phyloP scores from a whole-genome alignment of 2,797 vertebrate genomes.

The Hippocampus kuda region DNA sequence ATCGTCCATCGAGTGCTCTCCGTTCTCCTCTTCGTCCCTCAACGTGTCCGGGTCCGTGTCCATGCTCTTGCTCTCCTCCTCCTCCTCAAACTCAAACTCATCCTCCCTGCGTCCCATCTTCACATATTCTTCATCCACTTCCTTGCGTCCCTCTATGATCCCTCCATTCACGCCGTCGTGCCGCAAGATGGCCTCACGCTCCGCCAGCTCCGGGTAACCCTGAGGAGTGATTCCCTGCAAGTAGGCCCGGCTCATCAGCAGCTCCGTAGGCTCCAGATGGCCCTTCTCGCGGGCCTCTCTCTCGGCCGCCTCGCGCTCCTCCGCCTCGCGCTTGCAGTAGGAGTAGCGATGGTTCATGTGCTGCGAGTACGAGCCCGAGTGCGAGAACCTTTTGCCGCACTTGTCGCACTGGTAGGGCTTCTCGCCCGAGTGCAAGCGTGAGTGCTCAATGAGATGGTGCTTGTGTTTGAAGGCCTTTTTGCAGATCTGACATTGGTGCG shows the following conservation, averaged over 20 bases:
- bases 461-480: conserved; percentile 99
- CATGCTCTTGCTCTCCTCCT: conserved; percentile 97
- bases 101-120: conserved; percentile 87
- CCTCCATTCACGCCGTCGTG: conserved; percentile 73
- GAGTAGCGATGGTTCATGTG: conserved; percentile 99
- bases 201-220: conserved; percentile 90
- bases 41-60: conserved; percentile 96
- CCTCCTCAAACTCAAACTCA: conserved; percentile 89
- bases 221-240: conserved; percentile 91
- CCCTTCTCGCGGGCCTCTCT: conserved; percentile 90
- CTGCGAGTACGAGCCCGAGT: conserved; percentile 97
- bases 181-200: conserved; percentile 76
- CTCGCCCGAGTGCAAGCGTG: conserved; percentile 93
- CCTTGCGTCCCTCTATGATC: conserved; percentile 85
- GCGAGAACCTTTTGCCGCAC: conserved; percentile 96
- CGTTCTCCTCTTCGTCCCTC: conserved; percentile 95
- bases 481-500: conserved; percentile 98
- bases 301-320: conserved; percentile 93
- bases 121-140: conserved; percentile 81
- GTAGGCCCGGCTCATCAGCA: conserved; percentile 96
- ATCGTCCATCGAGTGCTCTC: conserved; percentile 97
- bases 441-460: conserved; percentile 99
- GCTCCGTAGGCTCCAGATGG: conserved; percentile 92
- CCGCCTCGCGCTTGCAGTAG: conserved; percentile 97
- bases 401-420: conserved; percentile 99